These are phyloP conservation scores for Gadus chalcogrammus DNA, from an alignment of 2,113 vertebrate species.

Conservation along the genomic window DNA sequence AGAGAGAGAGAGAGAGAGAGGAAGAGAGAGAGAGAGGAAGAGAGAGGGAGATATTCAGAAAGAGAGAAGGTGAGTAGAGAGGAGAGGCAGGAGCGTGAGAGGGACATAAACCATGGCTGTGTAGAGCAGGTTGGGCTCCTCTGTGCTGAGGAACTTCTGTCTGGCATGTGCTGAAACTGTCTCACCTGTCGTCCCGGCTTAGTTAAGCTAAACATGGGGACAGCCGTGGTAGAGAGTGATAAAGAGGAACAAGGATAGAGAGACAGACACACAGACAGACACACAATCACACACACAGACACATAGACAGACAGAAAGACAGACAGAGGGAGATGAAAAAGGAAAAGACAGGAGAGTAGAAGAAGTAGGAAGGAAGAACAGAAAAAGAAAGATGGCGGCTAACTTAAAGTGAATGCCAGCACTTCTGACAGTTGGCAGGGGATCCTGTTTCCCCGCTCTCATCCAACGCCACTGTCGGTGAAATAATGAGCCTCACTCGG, in stretches of 20 bases:
- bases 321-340: conserved; percentile 45
- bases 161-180: too few relatives aligned
- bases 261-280: too few relatives aligned
- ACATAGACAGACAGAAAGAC: conserved; percentile 54
- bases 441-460: conserved; percentile 24
- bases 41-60: conserved; percentile 24
- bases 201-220: too few relatives aligned
- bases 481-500: conserved; percentile 57
- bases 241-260: too few relatives aligned
- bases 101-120: too few relatives aligned
- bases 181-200: too few relatives aligned
- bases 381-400: conserved; percentile 45
- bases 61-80: neutral
- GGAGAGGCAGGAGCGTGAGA: too few relatives aligned
- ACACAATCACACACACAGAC: conserved; percentile 39
- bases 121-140: too few relatives aligned
- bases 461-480: conserved; percentile 22
- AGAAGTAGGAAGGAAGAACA: neutral
- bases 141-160: too few relatives aligned
- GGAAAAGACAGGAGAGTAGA: conserved; percentile 32
- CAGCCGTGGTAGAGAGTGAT: too few relatives aligned
- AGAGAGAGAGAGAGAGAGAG: neutral
- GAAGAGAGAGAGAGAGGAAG: neutral
- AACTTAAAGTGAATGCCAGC: conserved; percentile 53
- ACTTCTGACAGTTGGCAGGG: conserved; percentile 53